Evolutionary conservation across 2,888 invertebrate genomes (phyloP).

Genomic region (Eristalis intricaria): DNA sequence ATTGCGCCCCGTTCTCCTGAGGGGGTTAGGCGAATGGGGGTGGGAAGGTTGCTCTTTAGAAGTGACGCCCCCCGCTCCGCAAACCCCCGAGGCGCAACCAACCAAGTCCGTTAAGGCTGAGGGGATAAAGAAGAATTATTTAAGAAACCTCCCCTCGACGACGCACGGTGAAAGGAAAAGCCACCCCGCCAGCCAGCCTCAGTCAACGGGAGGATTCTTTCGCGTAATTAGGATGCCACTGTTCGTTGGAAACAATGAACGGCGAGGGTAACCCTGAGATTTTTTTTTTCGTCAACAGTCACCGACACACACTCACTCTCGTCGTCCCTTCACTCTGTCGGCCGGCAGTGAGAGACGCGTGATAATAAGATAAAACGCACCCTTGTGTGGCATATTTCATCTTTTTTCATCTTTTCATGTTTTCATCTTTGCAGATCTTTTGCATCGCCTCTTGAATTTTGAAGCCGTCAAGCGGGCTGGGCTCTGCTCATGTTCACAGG

Average conservation of each 20-base stretch:
- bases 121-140: conserved; percentile 41
- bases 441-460: conserved; percentile 44
- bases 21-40: background rate
- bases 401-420: background rate
- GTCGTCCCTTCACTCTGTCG: conserved; percentile 2
- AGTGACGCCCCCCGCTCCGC: conserved; percentile 1
- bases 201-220: conserved; percentile 56
- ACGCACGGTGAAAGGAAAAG: conserved; percentile 41
- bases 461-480: background rate
- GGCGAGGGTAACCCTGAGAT: conserved; percentile 30
- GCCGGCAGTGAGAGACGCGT: conserved; percentile 13
- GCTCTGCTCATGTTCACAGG: background rate
- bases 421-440: background rate
- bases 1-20: conserved; percentile 27
- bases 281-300: conserved; percentile 24
- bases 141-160: conserved; percentile 33
- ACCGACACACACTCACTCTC: background rate
- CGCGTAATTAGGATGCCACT: conserved; percentile 60
- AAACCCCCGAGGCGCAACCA: conserved; percentile 13
- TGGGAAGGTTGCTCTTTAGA: conserved; percentile 31
- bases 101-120: conserved; percentile 44
- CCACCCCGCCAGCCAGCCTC: background rate
- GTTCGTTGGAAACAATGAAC: conserved; percentile 26
- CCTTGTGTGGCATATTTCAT: conserved; percentile 59
- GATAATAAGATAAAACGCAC: conserved; percentile 53